Conservation (phyloP, 2,888 invertebrate species). For the Pseudeuparius sepicola region DNA sequence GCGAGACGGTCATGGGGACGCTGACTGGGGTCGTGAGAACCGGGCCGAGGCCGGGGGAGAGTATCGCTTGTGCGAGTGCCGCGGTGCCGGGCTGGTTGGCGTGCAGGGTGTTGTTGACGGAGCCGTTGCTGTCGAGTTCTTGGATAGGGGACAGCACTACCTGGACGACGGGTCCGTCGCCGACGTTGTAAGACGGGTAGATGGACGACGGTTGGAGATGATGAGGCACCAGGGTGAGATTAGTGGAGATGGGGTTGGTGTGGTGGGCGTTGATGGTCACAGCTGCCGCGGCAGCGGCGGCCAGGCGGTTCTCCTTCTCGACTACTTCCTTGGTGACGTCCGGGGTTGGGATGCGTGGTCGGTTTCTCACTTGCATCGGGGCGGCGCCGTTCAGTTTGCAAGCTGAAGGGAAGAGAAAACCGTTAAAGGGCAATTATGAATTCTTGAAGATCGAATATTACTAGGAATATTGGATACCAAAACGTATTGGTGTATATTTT, state of each 20-base stretch:
- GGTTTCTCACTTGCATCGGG: conserved; percentile 59
- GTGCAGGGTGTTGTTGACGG: conserved; percentile 63
- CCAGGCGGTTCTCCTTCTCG: conserved; percentile 57
- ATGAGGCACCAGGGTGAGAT: conserved; percentile 61
- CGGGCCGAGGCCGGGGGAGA: conserved; percentile 50
- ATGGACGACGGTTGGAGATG: conserved; percentile 39
- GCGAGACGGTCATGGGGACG: conserved; percentile 51
- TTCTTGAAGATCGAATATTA: no score
- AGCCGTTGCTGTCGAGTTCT: conserved; percentile 64
- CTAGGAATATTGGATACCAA: no score
- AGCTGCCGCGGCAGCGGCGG: conserved; percentile 34
- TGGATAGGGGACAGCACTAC: conserved; percentile 77
- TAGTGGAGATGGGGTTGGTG: conserved; percentile 30
- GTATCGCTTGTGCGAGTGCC: conserved; percentile 68
- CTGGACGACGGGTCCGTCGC: conserved; percentile 64
- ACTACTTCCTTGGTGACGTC: conserved; percentile 74
- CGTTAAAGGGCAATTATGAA: not conserved
- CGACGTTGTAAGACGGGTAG: conserved; percentile 40
- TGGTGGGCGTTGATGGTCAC: conserved; percentile 30
- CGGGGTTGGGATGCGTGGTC: conserved; percentile 83
- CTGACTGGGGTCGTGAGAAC: conserved; percentile 42
- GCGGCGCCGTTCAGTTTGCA: conserved; percentile 61
- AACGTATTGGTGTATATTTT: no score
- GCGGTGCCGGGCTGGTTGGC: conserved; percentile 62
- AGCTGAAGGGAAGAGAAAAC: conserved; percentile 20